Base-by-base conservation (phyloP, 2,797 vertebrate genomes). In the Premnoplex brunnescens region DNA sequence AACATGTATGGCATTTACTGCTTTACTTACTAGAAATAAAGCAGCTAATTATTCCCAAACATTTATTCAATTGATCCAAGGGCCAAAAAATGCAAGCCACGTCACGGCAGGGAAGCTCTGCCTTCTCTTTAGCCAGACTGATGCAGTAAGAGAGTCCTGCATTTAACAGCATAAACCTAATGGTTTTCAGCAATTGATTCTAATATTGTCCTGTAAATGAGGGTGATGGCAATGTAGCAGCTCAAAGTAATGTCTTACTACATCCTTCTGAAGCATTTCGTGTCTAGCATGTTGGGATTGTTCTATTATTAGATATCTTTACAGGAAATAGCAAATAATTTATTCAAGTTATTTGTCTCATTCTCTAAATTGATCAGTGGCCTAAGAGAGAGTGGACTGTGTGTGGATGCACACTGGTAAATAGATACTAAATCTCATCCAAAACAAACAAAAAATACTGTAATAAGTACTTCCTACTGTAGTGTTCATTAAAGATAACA, bases 241-340 rank as follows among this genome's bases (percentile, higher is more conserved):
- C 59, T 89, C 41, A 60, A 71, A 74, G 68, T 52, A 63, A 62
- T 79, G 59, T 62, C 41, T 77, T 32, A 37, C 80, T 71, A 12
- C 41, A 46, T 64, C 44, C 66, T 83, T 56, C 52, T 56, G 68
- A 58, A 85, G 58, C 27, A 27, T 22, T 19, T 26, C 18, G 21
- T 82, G 49, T 66, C 49, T 75, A 63, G 24, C 37, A 72, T n/a
- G 9, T 85, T 52, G 43, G n/a, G 30, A 39, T 68, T 81, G 66
- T 55, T 88, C 54, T 78, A n/a, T 74, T 91, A 69, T 80, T 85
- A 77, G 71, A 10, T 34, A 46, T 62, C 64, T 92, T 67, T 92
- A 64, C 66, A 91, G 85, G 79, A 95, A 95, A 81, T 69, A 83
- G 49, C 37, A 95, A 88, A 64, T 73, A 67, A 73, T 89, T 89